Base-by-base conservation (phyloP, 2,888 invertebrate genomes). In the Apodemia zela region DNA sequence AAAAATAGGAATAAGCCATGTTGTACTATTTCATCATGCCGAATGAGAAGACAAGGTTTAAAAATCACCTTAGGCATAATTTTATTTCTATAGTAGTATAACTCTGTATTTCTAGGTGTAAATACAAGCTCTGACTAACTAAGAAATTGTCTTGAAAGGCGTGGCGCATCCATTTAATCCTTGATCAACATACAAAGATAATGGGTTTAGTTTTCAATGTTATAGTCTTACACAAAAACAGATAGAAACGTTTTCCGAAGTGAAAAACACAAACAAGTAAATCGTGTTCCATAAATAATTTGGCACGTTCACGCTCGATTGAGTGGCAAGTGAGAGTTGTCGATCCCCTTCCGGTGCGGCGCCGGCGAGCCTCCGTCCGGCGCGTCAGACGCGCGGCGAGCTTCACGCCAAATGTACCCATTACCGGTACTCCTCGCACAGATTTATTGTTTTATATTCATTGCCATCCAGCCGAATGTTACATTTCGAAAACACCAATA, bases 361-460 rank as follows among this genome's bases (percentile, higher is more conserved):
- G 87, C 82, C 87, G 82, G 68, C 72, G 67, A 74, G 87, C 79
- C 87, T 85, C 86, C 87, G 85, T 82, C 87, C 85, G 83, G 69
- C 45, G 45, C 35, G 18, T 49, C 49, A 61, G 35, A 47, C 59
- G 49, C 63, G 49, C 49, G 49, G 61, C 49, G 49, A 61, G 35
- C 42, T 63, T 63, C 62, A 59, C 63, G 63, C 63, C 66, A 64
- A 64, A 66, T 66, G 64, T 63, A 61, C 63, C 66, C 64, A 66
- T 66, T 66, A 64, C 62, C 57, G 58, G 63, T 59, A 29, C 59
- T 25, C 25, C 11, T n/a, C 63, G 51, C 60, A 15, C 64, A 63
- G 64, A 66, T 63, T 65, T 66, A 66, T 66, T 64, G 66, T 66
- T 62, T 29, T 60, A 49, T 63, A 57, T 64, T 61, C 61, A 59